A percentile compares a stretch with the other conserved stretches of the same genome.
Conservation (phyloP, 2,113 vertebrate genomes). For the Dicrurus megarhynchus region DNA sequence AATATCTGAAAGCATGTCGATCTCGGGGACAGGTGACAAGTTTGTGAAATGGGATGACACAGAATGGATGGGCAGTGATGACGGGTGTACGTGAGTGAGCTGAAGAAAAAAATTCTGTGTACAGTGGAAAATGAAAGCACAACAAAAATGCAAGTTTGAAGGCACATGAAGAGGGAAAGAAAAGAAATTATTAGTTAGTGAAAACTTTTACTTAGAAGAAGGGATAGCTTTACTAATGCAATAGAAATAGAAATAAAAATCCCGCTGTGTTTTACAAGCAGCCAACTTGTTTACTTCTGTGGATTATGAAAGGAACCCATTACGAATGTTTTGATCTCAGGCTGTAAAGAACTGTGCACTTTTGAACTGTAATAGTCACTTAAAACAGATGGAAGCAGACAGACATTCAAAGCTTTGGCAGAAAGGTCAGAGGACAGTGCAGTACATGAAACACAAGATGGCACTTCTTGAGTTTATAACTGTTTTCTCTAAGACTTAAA, state of each 20-base stretch:
- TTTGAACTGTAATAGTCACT: slow-evolving; percentile 30
- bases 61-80: slow-evolving; percentile 77
- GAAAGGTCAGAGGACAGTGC: slow-evolving; percentile 38
- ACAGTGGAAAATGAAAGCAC: slow-evolving; percentile 39
- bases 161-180: slow-evolving; percentile 59
- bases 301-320: not conserved
- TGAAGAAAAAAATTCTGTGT: slow-evolving; percentile 57
- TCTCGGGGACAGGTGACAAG: slow-evolving; percentile 82
- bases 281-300: slow-evolving; percentile 32
- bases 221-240: not conserved
- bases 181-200: slow-evolving; percentile 76
- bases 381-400: slow-evolving; percentile 35
- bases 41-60: slow-evolving; percentile 74
- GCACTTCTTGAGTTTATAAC: not conserved
- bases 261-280: not conserved
- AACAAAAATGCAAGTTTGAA: slow-evolving; percentile 51
- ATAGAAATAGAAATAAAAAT: slow-evolving; percentile 32
- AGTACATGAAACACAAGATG: slow-evolving; percentile 17
- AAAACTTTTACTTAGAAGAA: slow-evolving; percentile 54
- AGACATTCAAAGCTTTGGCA: slow-evolving; percentile 41
- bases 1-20: slow-evolving; percentile 88
- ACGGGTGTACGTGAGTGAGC: slow-evolving; percentile 77
- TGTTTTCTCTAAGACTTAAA: slow-evolving; percentile 32
- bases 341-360: slow-evolving; percentile 15
- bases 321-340: slow-evolving; percentile 4